Evolutionary conservation across 2,113 vertebrate species (phyloP).

Genomic region (Myotis lucifugus): DNA sequence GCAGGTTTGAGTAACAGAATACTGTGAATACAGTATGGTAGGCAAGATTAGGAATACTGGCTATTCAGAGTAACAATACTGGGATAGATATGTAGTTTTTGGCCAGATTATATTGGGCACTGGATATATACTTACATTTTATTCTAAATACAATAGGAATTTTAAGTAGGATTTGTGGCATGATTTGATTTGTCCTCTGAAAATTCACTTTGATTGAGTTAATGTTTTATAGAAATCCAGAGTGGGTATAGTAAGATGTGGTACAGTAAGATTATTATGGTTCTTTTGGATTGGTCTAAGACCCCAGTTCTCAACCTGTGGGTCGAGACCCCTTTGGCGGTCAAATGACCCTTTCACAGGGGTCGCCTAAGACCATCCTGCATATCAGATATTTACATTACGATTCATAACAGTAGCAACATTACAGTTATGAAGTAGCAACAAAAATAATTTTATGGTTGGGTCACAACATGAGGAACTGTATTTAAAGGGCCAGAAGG

Average conservation of each 20-base stretch:
- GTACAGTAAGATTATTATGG: neutral
- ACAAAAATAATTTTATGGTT: no score
- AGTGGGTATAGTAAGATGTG: neutral
- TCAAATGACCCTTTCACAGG: no score
- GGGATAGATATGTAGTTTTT: neutral
- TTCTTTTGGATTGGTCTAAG: neutral
- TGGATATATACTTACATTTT: neutral
- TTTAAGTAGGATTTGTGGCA: neutral
- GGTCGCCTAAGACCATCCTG: no score
- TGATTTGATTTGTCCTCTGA: constrained; percentile 28
- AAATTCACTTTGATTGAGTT: neutral
- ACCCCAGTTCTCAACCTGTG: no score
- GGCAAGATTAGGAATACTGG: neutral
- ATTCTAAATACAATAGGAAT: neutral
- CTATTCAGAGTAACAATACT: neutral
- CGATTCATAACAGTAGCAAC: no score
- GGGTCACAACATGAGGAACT: no score
- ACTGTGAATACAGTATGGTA: neutral
- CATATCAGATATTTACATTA: no score
- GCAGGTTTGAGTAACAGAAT: neutral
- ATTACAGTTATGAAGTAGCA: no score
- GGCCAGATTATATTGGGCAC: neutral
- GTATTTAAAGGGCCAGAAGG: no score
- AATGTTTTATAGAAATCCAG: constrained; percentile 19
- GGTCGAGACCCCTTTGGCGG: no score